phyloP scores from a whole-genome alignment of 2,113 vertebrate species.

The Sorex araneus region DNA sequence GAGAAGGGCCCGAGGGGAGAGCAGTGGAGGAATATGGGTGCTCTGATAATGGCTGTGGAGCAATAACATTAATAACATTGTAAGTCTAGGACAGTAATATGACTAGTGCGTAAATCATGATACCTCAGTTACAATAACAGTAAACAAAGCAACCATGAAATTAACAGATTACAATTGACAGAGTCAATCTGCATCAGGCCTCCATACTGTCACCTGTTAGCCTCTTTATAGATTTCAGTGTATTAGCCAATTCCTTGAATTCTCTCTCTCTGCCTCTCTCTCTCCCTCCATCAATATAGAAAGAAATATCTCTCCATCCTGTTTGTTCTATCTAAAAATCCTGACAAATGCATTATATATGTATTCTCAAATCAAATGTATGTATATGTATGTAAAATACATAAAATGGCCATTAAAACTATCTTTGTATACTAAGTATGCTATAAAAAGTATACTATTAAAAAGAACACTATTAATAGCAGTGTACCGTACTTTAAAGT shows the following conservation, averaged over 20 bases:
- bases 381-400: background rate
- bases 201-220: background rate
- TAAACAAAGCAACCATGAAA: background rate
- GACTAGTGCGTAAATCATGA: too few relatives aligned
- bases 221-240: background rate
- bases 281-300: background rate
- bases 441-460: too few relatives aligned
- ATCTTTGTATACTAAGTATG: background rate
- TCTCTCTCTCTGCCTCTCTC: background rate
- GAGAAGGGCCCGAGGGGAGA: too few relatives aligned
- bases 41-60: too few relatives aligned
- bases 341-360: background rate
- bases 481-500: background rate
- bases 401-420: background rate
- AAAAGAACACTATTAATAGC: background rate
- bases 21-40: too few relatives aligned
- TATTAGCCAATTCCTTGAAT: background rate
- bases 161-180: too few relatives aligned
- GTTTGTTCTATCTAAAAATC: background rate
- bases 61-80: too few relatives aligned
- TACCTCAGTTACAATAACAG: too few relatives aligned
- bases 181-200: too few relatives aligned
- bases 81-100: too few relatives aligned
- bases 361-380: background rate
- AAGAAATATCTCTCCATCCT: background rate